phyloP scores from a whole-genome alignment of 2,888 invertebrate genomes.

The Andrena haemorrhoa region DNA sequence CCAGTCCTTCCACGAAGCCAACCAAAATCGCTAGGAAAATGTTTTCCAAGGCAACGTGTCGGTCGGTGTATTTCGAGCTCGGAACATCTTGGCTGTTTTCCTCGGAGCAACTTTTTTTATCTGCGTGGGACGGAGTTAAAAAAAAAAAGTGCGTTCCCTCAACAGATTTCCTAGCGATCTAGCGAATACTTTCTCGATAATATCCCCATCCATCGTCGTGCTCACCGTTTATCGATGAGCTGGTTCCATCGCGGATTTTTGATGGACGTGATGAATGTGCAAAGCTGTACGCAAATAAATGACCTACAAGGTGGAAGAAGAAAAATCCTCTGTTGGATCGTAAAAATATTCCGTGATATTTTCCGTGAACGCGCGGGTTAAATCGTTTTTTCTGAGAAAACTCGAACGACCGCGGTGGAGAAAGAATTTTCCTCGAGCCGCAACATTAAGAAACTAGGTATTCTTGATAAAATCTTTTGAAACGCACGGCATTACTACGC shows the following conservation, averaged over 20 bases:
- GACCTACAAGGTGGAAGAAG: constrained; percentile 44
- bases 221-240: constrained; percentile 5
- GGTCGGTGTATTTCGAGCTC: not conserved
- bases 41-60: not conserved
- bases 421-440: constrained; percentile 27
- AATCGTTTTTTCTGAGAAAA: constrained; percentile 28
- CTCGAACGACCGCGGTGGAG: not conserved
- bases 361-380: constrained; percentile 20
- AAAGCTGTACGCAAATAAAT: constrained; percentile 54
- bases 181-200: too few relatives aligned
- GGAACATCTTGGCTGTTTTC: not conserved
- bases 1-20: constrained; percentile 28
- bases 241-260: constrained; percentile 3
- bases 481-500: too few relatives aligned
- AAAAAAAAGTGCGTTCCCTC: not conserved
- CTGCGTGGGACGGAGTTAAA: not conserved
- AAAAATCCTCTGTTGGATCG: constrained; percentile 32
- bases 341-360: constrained; percentile 43
- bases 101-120: not conserved
- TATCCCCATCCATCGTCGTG: not conserved
- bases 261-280: constrained; percentile 37
- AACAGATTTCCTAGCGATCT: constrained; percentile 8
- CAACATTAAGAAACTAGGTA: too few relatives aligned
- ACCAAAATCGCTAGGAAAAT: not conserved
- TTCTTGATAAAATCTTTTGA: too few relatives aligned